Base-by-base conservation (phyloP, 1,140 invertebrate species). In the Apis laboriosa region DNA sequence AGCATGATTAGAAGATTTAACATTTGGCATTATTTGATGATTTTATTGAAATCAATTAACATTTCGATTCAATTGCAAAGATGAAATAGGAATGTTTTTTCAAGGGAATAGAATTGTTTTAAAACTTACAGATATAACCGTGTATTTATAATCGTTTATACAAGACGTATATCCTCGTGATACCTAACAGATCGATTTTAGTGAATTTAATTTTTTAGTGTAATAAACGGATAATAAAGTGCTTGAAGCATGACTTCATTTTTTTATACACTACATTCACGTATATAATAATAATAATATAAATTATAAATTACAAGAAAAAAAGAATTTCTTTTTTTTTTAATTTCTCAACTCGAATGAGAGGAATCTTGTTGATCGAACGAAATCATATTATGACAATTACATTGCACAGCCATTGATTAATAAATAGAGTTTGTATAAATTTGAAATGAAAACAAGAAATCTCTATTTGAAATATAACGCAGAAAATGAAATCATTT, bases 131-230 rank as follows among this genome's bases (percentile, higher is more conserved):
- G 72, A 68, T n/a, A 64, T 56, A 76, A 60, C 34, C 28, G 53
- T 76, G 72, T 76, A 67, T 76, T 76, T 81, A 67, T 81, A 76
- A 13, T 58, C 13, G 63, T 81, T 81, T 81, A 76, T 81, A 76
- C 72, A 81, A 76, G 72, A 66, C 60, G 58, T 49, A 76, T 81
- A 56, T 43, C 19, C 49, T 64, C 21, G 28, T 80, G 55, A 43
- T 80, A 55, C 0, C 28, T 72, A 80, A 73, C 51, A 17, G 56
- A n/a, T 49, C 55, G 17, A 53, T 79, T 43, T 43, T 63, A 72
- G 9, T 60, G 21, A 49, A n/a, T 67, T 73, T 12, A 19, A 61
- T 79, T 63, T 79, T 63, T 79, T 13, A 49, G 28, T 67, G 34
- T 75, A 63, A 28, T 17, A 28, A 80, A 66, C 71, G n/a, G 34